Percentiles rank a stretch among this genome's conserved stretches.
Evolutionary conservation across 2,113 vertebrate genomes (phyloP).

Genomic region (Amblyopsis rosae): DNA sequence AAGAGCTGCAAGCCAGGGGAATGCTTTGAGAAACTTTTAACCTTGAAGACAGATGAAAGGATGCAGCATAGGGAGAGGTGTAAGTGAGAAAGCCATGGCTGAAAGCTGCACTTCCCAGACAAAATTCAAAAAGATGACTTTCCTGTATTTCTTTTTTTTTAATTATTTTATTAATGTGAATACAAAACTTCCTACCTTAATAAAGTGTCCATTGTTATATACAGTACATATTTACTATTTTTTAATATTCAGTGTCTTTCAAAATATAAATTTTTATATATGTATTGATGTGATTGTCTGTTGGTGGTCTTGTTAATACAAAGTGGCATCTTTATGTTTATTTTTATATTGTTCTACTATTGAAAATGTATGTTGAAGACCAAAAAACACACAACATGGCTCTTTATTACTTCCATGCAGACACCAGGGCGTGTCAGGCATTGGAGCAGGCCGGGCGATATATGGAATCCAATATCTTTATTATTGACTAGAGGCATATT

Average conservation of each 20-base stretch:
- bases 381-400: too few species aligned
- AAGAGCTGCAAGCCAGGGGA: conserved; percentile 15
- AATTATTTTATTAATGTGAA: too few species aligned
- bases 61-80: conserved; percentile 29
- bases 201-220: background rate
- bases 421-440: background rate
- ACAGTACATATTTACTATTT: background rate
- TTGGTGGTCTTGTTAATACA: background rate
- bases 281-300: background rate
- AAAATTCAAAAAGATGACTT: conserved; percentile 33
- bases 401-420: too few species aligned
- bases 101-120: conserved; percentile 36
- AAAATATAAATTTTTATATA: too few species aligned
- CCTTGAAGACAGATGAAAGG: conserved; percentile 50
- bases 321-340: background rate
- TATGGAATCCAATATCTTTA: conserved; percentile 43
- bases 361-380: background rate
- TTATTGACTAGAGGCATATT: conserved; percentile 24
- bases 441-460: background rate
- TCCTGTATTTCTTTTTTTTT: conserved; percentile 6
- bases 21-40: conserved; percentile 44
- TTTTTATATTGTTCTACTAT: background rate
- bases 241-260: background rate
- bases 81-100: conserved; percentile 12
- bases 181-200: too few species aligned